Evolutionary conservation across 2,113 vertebrate genomes (phyloP).

Genomic region (Pomatorhinus ruficollis): DNA sequence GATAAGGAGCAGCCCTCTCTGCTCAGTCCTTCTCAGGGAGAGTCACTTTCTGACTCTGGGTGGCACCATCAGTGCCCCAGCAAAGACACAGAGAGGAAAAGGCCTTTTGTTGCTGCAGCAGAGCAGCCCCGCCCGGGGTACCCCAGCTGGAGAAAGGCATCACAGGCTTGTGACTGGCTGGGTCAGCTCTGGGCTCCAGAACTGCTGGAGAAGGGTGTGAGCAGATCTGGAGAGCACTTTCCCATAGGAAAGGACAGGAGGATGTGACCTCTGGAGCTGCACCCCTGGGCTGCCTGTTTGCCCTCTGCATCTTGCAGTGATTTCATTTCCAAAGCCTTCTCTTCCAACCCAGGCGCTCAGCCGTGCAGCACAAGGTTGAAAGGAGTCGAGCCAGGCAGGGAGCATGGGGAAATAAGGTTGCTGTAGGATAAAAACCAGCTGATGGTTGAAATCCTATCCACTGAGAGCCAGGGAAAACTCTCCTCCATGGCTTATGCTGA

Average conservation of each 20-base stretch:
- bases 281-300: neutral
- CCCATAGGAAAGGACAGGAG: conserved; percentile 62
- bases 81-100: neutral
- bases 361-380: neutral
- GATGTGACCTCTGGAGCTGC: conserved; percentile 35
- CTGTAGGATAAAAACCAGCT: neutral
- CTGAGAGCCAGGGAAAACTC: neutral
- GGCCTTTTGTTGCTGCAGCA: neutral
- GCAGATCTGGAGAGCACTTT: conserved; percentile 55
- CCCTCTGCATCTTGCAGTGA: neutral
- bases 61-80: neutral
- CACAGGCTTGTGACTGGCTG: neutral
- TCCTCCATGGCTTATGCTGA: neutral
- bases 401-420: neutral
- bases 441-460: neutral
- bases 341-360: neutral
- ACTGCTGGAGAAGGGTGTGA: neutral
- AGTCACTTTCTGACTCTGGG: neutral
- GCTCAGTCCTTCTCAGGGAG: neutral
- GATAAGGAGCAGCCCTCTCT: neutral
- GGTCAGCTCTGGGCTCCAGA: neutral
- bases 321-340: conserved; percentile 17
- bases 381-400: neutral
- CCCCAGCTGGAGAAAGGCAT: neutral
- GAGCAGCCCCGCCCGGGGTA: neutral